phyloP scores from a whole-genome alignment of 2,888 invertebrate species.

The Leptinotarsa juncta region DNA sequence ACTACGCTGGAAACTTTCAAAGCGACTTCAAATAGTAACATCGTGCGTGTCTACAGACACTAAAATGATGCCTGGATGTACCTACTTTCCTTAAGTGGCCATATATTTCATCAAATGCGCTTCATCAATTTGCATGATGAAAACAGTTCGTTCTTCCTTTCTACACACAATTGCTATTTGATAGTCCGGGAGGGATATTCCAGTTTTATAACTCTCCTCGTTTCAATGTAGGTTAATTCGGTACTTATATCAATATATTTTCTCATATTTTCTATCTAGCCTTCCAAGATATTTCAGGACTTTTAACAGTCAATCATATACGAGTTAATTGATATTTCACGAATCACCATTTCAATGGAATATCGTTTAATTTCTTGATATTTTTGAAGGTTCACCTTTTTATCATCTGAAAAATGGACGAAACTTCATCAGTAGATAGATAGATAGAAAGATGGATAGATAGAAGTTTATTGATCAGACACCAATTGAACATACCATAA shows the following conservation, averaged over 20 bases:
- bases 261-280: too few relatives aligned
- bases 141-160: constrained; percentile 24
- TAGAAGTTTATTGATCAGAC: too few relatives aligned
- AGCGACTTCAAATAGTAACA: constrained; percentile 15
- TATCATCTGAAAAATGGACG: too few relatives aligned
- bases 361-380: too few relatives aligned
- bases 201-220: background rate
- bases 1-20: background rate
- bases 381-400: too few relatives aligned
- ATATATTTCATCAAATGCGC: constrained; percentile 33
- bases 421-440: too few relatives aligned
- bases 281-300: too few relatives aligned
- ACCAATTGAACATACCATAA: too few relatives aligned
- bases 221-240: background rate
- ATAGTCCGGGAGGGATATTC: background rate
- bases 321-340: too few relatives aligned
- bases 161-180: constrained; percentile 20
- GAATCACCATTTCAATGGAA: too few relatives aligned
- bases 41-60: constrained; percentile 12
- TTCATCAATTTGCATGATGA: constrained; percentile 42
- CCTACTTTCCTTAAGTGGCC: constrained; percentile 41
- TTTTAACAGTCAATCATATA: too few relatives aligned
- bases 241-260: background rate
- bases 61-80: constrained; percentile 11
- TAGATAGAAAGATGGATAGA: too few relatives aligned